A percentile compares a stretch with the other conserved stretches of the same genome.
Conservation (phyloP, 2,888 invertebrate genomes). For the Flabesymbios commensalis region DNA sequence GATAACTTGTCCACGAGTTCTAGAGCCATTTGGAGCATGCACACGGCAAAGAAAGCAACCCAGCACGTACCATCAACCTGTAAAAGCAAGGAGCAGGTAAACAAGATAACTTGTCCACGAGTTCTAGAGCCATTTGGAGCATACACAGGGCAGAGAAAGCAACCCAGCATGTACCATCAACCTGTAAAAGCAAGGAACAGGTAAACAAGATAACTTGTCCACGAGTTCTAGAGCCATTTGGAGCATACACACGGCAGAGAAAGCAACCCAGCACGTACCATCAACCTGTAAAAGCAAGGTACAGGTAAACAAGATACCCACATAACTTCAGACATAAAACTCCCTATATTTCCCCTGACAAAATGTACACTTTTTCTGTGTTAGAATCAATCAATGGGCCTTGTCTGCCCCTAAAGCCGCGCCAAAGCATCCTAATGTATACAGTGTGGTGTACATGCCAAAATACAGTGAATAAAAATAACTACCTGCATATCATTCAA, state of each 20-base stretch:
- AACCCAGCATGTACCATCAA: constrained; percentile 57
- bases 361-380: too few species aligned
- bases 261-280: constrained; percentile 59
- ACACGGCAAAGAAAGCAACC: constrained; percentile 58
- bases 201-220: too few species aligned
- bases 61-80: constrained; percentile 62
- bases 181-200: too few species aligned
- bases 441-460: too few species aligned
- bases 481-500: too few species aligned
- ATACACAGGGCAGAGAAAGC: constrained; percentile 59
- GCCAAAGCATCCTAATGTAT: too few species aligned
- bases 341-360: neutral
- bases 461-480: too few species aligned
- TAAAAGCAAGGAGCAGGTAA: too few species aligned
- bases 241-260: constrained; percentile 58
- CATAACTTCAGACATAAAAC: neutral
- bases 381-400: too few species aligned
- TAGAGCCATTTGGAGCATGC: constrained; percentile 59
- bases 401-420: too few species aligned
- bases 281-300: constrained; percentile 44
- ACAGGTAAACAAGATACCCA: neutral
- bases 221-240: constrained; percentile 58
- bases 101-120: too few species aligned
- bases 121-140: constrained; percentile 58
- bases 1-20: constrained; percentile 52